Percentiles rank a stretch among this genome's conserved stretches.
These are phyloP conservation scores for Gasterosteus nipponicus DNA, from an alignment of 2,113 vertebrate species.

Conservation along the genomic window DNA sequence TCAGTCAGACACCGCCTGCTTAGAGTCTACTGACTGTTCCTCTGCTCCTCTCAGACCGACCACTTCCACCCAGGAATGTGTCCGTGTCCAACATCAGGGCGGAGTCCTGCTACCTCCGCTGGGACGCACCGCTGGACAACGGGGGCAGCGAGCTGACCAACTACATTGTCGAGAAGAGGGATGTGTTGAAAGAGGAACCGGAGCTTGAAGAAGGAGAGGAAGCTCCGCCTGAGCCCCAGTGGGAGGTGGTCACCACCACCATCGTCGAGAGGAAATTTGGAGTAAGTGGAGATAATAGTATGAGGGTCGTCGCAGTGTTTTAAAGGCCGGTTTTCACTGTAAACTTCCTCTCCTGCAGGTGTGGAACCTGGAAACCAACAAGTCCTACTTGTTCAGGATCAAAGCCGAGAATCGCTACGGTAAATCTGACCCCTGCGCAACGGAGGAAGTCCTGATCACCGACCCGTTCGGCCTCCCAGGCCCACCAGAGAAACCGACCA, in stretches of 20 bases:
- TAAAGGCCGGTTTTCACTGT: neutral
- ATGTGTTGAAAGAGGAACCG: slow-evolving; percentile 64
- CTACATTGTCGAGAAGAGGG: slow-evolving; percentile 92
- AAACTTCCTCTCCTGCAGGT: slow-evolving; percentile 76
- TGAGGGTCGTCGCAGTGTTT: neutral
- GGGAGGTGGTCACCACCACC: slow-evolving; percentile 89
- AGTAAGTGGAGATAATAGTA: slow-evolving; percentile 73
- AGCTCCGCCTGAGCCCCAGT: slow-evolving; percentile 83
- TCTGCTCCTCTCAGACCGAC: slow-evolving; percentile 84
- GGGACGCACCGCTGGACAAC: slow-evolving; percentile 91
- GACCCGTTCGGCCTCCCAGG: slow-evolving; percentile 95
- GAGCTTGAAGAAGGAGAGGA: slow-evolving; percentile 72
- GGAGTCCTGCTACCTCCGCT: slow-evolving; percentile 90
- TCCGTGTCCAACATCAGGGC: slow-evolving; percentile 91
- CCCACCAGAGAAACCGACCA: slow-evolving; percentile 91
- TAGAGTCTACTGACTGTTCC: neutral
- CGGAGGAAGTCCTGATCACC: slow-evolving; percentile 90
- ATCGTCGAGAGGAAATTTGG: slow-evolving; percentile 89
- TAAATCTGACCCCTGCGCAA: slow-evolving; percentile 91
- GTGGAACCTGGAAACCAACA: slow-evolving; percentile 91
- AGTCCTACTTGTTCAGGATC: slow-evolving; percentile 91
- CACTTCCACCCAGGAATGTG: slow-evolving; percentile 92
- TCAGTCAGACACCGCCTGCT: too few relatives aligned
- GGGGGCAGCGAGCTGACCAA: slow-evolving; percentile 97
- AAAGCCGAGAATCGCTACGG: slow-evolving; percentile 94